Percentiles rank a stretch among this genome's conserved stretches.
These are phyloP conservation scores for Cylloceria caligata DNA, from an alignment of 2,888 invertebrate genomes.

Conservation along the genomic window DNA sequence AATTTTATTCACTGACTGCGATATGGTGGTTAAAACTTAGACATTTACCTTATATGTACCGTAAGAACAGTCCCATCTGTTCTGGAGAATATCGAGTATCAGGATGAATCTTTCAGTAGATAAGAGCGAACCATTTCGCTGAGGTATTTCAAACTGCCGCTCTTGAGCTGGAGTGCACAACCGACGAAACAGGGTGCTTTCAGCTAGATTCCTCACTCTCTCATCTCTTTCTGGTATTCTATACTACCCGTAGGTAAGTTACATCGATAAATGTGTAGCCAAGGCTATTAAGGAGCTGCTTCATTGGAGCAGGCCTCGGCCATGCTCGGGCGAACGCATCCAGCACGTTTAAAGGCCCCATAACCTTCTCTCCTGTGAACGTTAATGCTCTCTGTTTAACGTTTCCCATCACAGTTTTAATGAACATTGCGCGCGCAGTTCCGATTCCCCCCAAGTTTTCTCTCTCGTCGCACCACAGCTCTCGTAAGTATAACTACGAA, in stretches of 20 bases:
- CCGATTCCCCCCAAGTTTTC: conserved; percentile 56
- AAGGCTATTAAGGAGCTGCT: conserved; percentile 56
- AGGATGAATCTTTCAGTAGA: not conserved
- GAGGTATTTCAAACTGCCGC: conserved; percentile 4
- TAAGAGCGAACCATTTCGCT: conserved; percentile 11
- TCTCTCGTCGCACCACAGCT: conserved; percentile 23
- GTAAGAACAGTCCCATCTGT: not conserved
- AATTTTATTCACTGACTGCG: not conserved
- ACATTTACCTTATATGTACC: not conserved
- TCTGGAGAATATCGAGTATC: not conserved
- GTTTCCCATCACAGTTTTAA: conserved; percentile 78
- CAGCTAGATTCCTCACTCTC: not conserved
- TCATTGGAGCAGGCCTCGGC: conserved; percentile 49
- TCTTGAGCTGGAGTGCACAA: conserved; percentile 8
- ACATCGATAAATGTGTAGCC: conserved; percentile 52
- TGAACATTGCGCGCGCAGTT: conserved; percentile 72
- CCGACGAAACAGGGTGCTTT: conserved; percentile 15
- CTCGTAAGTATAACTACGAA: conserved; percentile 15
- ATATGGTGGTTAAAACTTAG: not conserved
- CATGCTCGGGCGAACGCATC: conserved; percentile 48
- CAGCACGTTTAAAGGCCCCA: conserved; percentile 65
- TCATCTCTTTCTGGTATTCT: conserved; percentile 3
- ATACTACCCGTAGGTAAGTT: conserved; percentile 36
- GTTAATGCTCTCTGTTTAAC: conserved; percentile 78
- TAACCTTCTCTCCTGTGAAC: conserved; percentile 65